These are phyloP conservation scores for Hemiscyllium ocellatum DNA, from an alignment of 2,113 vertebrate genomes.

Conservation along the genomic window DNA sequence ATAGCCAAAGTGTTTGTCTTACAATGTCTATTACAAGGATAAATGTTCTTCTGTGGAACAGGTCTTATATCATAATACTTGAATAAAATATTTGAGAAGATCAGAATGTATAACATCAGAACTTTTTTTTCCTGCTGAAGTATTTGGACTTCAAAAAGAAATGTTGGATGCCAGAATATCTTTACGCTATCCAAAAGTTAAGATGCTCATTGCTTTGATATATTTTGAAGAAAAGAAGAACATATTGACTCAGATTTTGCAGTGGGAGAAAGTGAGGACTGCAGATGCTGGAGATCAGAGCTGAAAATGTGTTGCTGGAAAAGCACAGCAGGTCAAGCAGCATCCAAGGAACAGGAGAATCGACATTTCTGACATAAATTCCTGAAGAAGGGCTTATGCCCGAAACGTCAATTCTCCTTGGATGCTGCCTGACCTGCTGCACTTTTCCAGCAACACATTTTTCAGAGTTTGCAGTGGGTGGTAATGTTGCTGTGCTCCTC, in stretches of 20 bases:
- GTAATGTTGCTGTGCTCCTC: no score
- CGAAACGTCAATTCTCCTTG: no score
- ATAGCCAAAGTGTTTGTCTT: slow-evolving; percentile 2
- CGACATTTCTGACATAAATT: no score
- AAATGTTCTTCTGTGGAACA: slow-evolving; percentile 30
- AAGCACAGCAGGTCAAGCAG: no score
- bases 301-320: no score
- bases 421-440: no score
- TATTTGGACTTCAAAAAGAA: background rate
- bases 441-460: no score
- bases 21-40: slow-evolving; percentile 22
- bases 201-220: background rate
- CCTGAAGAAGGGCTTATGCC: no score
- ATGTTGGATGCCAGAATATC: background rate
- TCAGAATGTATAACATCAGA: background rate
- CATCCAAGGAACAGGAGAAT: no score
- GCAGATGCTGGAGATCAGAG: no score
- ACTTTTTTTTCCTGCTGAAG: background rate
- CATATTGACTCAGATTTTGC: background rate
- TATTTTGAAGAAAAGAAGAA: background rate
- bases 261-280: no score
- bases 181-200: background rate
- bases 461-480: background rate
- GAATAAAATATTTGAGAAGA: background rate
- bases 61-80: slow-evolving; percentile 17